Conservation (phyloP, 2,797 vertebrate genomes). For the Merluccius polli region DNA sequence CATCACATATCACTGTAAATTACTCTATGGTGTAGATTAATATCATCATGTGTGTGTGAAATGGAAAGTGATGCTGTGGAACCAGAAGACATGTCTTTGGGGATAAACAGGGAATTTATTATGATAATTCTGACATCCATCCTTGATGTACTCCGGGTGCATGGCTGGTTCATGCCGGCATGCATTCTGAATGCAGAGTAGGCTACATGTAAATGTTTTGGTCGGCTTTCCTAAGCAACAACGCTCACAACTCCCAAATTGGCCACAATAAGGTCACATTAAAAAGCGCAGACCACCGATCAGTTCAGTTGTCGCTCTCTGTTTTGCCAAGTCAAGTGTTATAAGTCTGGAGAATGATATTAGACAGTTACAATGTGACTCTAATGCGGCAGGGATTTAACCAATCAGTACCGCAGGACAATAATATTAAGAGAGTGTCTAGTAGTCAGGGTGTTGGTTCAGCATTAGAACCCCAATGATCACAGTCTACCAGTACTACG, state of each 20-base stretch:
- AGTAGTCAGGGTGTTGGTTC: too few relatives aligned
- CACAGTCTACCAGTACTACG: too few relatives aligned
- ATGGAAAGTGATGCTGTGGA: slow-evolving; percentile 21
- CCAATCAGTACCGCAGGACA: background rate
- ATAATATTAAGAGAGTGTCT: too few relatives aligned
- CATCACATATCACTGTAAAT: slow-evolving; percentile 27
- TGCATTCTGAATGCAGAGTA: too few relatives aligned
- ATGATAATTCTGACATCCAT: slow-evolving; percentile 39
- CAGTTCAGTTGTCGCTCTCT: background rate
- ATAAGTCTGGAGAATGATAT: slow-evolving; percentile 21
- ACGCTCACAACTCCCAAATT: slow-evolving; percentile 36
- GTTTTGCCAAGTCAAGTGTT: background rate
- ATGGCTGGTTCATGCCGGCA: slow-evolving; percentile 44
- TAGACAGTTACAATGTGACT: slow-evolving; percentile 11
- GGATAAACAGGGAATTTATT: slow-evolving; percentile 34
- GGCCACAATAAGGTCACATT: background rate
- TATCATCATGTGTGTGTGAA: slow-evolving; percentile 25
- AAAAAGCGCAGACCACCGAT: background rate
- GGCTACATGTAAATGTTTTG: too few relatives aligned
- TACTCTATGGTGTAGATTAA: slow-evolving; percentile 21
- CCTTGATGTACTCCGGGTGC: slow-evolving; percentile 28
- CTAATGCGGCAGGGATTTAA: slow-evolving; percentile 8
- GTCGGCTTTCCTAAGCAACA: slow-evolving; percentile 16
- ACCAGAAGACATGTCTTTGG: slow-evolving; percentile 26
- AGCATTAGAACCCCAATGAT: too few relatives aligned